Evolutionary conservation across 1,140 invertebrate species (phyloP).

Genomic region (Lepidurus apus): DNA sequence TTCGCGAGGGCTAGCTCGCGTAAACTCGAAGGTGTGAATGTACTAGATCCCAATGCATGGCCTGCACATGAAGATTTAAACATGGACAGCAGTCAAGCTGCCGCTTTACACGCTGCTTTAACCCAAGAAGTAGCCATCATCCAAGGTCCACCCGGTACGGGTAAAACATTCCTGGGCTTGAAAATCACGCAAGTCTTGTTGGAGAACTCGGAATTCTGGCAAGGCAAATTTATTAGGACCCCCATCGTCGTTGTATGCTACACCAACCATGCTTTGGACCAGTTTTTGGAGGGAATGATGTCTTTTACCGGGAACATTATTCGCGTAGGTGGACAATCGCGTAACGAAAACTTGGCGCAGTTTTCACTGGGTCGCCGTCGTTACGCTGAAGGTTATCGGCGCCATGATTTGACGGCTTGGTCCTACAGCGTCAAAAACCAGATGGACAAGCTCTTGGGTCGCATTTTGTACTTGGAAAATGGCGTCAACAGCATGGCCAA

Average conservation of each 20-base stretch:
- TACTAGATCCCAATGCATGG: constrained; percentile 40
- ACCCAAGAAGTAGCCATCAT: constrained; percentile 63
- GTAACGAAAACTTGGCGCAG: constrained; percentile 51
- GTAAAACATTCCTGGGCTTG: constrained; percentile 70
- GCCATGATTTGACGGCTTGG: background rate
- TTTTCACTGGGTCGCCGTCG: constrained; percentile 43
- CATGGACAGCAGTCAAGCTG: constrained; percentile 56
- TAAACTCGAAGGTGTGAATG: background rate
- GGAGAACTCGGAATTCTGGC: constrained; percentile 31
- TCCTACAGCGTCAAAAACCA: background rate
- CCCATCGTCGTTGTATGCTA: constrained; percentile 74
- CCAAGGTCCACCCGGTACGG: constrained; percentile 73
- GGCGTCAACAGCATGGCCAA: background rate
- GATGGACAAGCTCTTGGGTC: background rate
- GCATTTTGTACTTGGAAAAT: background rate
- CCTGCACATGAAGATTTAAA: constrained; percentile 44
- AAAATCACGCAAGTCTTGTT: constrained; percentile 58
- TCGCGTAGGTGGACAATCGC: constrained; percentile 66
- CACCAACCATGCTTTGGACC: constrained; percentile 83
- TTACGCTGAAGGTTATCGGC: background rate
- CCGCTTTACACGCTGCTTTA: constrained; percentile 55
- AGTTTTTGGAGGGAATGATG: constrained; percentile 66
- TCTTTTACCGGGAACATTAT: constrained; percentile 48
- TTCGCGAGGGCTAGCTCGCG: too few relatives aligned
- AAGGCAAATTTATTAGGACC: constrained; percentile 30